Conservation (phyloP, 2,888 invertebrate species). For the Geotrupes spiniger region DNA sequence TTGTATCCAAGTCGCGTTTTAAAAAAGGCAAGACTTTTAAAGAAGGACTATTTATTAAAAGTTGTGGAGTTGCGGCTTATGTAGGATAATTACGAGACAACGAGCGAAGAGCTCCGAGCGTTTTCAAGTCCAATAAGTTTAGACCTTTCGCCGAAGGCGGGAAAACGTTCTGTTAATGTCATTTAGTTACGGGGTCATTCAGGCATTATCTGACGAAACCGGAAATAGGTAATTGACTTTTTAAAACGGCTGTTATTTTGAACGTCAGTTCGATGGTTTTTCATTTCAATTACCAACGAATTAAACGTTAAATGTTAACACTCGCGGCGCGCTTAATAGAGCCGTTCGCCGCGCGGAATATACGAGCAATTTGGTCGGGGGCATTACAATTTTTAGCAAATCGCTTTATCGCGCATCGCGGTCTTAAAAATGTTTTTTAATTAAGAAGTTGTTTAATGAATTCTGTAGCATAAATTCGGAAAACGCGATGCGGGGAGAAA, state of each 20-base stretch:
- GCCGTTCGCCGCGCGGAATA: neutral
- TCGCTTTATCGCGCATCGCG: neutral
- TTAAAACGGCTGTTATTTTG: slow-evolving; percentile 37
- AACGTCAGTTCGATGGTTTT: slow-evolving; percentile 14
- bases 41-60: slow-evolving; percentile 32
- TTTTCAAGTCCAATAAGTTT: slow-evolving; percentile 27
- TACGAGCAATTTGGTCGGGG: neutral
- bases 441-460: too few species aligned
- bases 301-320: slow-evolving; percentile 12
- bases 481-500: too few species aligned
- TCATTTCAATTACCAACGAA: slow-evolving; percentile 15
- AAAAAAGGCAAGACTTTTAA: slow-evolving; percentile 4
- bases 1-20: slow-evolving; percentile 1
- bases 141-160: slow-evolving; percentile 32
- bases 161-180: slow-evolving; percentile 43
- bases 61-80: slow-evolving; percentile 31
- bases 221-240: slow-evolving; percentile 46
- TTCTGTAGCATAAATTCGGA: too few species aligned
- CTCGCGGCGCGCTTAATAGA: neutral
- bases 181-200: slow-evolving; percentile 41
- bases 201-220: slow-evolving; percentile 38
- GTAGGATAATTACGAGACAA: slow-evolving; percentile 34
- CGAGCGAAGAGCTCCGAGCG: slow-evolving; percentile 27
- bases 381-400: too few species aligned
- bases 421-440: too few species aligned